These are phyloP conservation scores for Phrynocephalus guinanensis DNA, from an alignment of 2,797 vertebrate species.

Conservation along the genomic window DNA sequence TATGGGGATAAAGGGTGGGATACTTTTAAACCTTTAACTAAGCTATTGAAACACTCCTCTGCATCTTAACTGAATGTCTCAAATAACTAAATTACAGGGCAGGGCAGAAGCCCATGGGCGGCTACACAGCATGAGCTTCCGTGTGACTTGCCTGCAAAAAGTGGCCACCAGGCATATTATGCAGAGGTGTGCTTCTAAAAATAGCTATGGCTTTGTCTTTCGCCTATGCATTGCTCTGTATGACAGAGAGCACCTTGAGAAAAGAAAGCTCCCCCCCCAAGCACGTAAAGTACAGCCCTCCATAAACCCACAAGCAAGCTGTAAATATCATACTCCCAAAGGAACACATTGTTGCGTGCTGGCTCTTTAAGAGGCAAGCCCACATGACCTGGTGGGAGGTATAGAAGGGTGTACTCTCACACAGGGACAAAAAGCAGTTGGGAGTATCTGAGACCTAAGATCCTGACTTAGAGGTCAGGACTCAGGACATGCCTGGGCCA, in stretches of 20 bases:
- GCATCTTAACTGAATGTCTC: slow-evolving; percentile 40
- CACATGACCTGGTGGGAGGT: not conserved
- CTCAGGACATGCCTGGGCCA: not conserved
- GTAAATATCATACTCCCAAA: not conserved
- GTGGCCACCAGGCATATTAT: not conserved
- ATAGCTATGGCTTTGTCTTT: slow-evolving; percentile 30
- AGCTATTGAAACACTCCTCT: slow-evolving; percentile 20
- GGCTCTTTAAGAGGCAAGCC: not conserved
- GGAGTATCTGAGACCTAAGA: not conserved
- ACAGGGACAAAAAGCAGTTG: not conserved
- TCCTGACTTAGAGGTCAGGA: not conserved
- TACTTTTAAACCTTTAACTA: slow-evolving; percentile 44
- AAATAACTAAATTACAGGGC: slow-evolving; percentile 56
- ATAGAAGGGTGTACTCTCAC: not conserved
- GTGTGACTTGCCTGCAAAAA: not conserved
- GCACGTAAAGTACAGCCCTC: not conserved
- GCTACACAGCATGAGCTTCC: not conserved
- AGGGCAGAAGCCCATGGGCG: slow-evolving; percentile 46
- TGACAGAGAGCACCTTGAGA: slow-evolving; percentile 2
- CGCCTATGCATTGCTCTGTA: not conserved
- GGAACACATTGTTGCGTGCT: not conserved
- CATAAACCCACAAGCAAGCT: not conserved
- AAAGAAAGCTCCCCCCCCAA: not conserved
- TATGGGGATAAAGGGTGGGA: slow-evolving; percentile 16
- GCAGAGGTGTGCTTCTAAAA: slow-evolving; percentile 21